Base-by-base conservation (phyloP, 2,888 invertebrate species). In the Blastobasis adustella region DNA sequence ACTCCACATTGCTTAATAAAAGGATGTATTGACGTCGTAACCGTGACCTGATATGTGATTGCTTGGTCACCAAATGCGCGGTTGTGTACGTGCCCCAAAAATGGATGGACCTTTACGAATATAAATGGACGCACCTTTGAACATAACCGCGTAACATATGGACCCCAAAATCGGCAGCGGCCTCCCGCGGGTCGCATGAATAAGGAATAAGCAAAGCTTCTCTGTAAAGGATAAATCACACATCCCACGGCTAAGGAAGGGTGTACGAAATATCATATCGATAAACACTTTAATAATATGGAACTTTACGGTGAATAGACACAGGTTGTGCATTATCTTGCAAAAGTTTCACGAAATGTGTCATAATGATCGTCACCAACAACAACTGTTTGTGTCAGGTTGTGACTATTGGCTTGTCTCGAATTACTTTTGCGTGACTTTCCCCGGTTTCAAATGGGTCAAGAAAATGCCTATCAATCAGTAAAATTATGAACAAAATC, bases 121-220 rank as follows among this genome's bases (percentile, higher is more conserved):
- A 23, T 49, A 49, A 49, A 49, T 38, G 49, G 45, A 10, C 8
- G 10, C 10, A 40, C 10, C 23, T 45, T 45, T 9, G 23, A 10
- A 49, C 10, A 39, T 9, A 4, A 9, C 37, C 6, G 6, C 8
- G 45, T 45, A 40, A 40, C 39, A 49, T 51, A 50, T 53, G 46
- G 47, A 47, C 47, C 47, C 23, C 23, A 23, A 23, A 58, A 54
- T 52, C 56, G 58, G 60, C 58, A 65, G 57, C 54, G 54, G 59
- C 72, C 66, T 74, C 72, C 64, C 73, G 71, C 65, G 61, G 65
- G 61, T 65, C 60, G 68, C 68, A 73, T 76, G 73, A 73, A 77
- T 80, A 76, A 73, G 69, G 67, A 74, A 79, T 75, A 69, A 69
- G 67, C 77, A 73, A 79, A 80, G 79, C 73, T 76, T 73, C 76